A percentile compares a stretch with the other conserved stretches of the same genome.
Conservation (phyloP, 92 coral and sea anemone genomes). For the Parazoanthus swiftii region DNA sequence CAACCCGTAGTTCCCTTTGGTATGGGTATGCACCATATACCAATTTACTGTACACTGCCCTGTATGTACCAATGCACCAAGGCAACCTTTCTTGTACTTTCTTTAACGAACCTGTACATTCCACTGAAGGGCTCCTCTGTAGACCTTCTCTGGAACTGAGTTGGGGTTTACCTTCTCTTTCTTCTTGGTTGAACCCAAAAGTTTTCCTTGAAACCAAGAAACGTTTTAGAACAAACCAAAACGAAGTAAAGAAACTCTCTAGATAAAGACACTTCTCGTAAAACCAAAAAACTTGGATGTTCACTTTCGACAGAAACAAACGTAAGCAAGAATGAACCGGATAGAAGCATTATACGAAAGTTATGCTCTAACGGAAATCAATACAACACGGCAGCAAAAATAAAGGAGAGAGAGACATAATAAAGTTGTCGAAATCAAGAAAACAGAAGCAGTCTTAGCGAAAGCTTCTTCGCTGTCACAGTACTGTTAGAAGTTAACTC, state of each 20-base stretch:
- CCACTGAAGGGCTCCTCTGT: conserved; percentile 89
- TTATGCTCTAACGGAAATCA: not conserved
- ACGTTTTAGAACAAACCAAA: not conserved
- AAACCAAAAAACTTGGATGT: not conserved
- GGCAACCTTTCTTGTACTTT: no score
- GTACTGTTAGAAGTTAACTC: no score
- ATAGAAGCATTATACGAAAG: not conserved
- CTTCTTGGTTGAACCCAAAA: conserved; percentile 83
- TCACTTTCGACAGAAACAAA: not conserved
- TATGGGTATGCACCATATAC: no score
- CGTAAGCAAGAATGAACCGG: not conserved
- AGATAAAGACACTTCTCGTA: no score
- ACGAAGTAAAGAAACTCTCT: no score
- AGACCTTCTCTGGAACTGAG: conserved; percentile 78
- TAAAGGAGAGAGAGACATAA: not conserved
- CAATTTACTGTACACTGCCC: no score
- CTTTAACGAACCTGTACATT: conserved; percentile 74
- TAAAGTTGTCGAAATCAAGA: no score
- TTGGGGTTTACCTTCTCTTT: conserved; percentile 92
- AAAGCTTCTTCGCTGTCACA: no score
- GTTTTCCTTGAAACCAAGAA: conserved; percentile 56
- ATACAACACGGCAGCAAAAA: not conserved
- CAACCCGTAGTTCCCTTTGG: no score
- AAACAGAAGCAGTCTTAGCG: no score
- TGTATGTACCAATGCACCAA: no score